Evolutionary conservation across 2,797 vertebrate species (phyloP), one percentile per base, ranked within the genome.

Genomic region (Steatocranus sp.): DNA sequence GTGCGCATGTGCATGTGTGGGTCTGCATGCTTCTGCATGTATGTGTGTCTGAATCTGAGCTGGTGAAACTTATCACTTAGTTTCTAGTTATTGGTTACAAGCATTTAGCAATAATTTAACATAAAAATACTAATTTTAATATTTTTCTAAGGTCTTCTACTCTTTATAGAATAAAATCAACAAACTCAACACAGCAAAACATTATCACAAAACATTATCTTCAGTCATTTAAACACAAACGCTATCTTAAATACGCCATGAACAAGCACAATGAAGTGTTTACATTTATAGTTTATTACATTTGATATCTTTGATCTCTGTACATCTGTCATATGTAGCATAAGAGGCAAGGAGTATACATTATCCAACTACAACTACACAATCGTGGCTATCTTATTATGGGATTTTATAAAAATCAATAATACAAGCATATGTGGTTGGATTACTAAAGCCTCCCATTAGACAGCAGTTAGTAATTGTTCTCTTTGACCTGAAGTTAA

Each of bases 331-430:
- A 48, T n/a, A n/a, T 6, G 41, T 30, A 73, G 41, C 68, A 48
- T n/a, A n/a, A 30, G 8, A 15, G 12, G 41, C 75, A 75, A 77
- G 61, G 3, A 7, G 54, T 83, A 74, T 50, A 61, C 18, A 76
- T 30, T 36, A 14, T 84, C 66, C 74, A 77, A 82, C 56, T 46
- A 73, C 82, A 92, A 83, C 88, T 79, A 78, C 87, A 87, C 77
- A 32, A 93, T 90, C 92, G 83, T 86, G 93, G 92, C 79, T 61
- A 89, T 90, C 93, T 86, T 83, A 91, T 95, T 95, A 77, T 68
- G 58, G 85, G 86, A 88, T 92, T 88, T 86, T 78, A 79, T 43
- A 82, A 82, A 81, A 91, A 88, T 87, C 78, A 75, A 76, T 68
- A 70, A 34, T 51, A 75, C 79, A 75, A 86, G 41, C 54, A 46